Evolutionary conservation across 2,797 vertebrate genomes (phyloP).

Genomic region (Chelonia mydas): DNA sequence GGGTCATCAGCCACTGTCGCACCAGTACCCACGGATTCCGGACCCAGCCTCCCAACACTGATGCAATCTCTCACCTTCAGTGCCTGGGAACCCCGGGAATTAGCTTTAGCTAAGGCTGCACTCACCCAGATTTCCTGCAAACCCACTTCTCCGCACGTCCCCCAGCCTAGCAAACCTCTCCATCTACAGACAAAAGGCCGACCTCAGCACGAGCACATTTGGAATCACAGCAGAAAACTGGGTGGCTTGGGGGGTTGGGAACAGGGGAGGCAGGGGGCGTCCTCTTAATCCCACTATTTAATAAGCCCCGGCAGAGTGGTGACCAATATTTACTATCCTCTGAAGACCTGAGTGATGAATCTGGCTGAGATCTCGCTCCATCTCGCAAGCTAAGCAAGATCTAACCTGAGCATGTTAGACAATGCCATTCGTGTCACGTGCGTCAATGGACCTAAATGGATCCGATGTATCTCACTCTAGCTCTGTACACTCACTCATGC

Average conservation of each 20-base stretch:
- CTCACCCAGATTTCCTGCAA: neutral
- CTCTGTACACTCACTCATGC: neutral
- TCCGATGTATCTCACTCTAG: neutral
- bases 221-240: neutral
- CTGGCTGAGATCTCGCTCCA: neutral
- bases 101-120: neutral
- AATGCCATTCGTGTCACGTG: neutral
- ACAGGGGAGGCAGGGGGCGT: neutral
- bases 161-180: rapidly evolving
- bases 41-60: neutral
- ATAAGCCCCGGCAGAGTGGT: neutral
- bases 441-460: neutral
- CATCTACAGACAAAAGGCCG: rapidly evolving
- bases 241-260: neutral
- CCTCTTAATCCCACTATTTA: neutral
- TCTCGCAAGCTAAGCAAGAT: neutral
- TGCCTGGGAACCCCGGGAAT: neutral
- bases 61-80: neutral
- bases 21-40: neutral
- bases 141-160: neutral
- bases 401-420: neutral
- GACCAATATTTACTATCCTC: neutral
- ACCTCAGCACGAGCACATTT: rapidly evolving
- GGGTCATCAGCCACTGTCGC: neutral
- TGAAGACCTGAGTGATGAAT: neutral